Percentiles rank a stretch among this genome's conserved stretches.
These are phyloP conservation scores for Pogonocichla stellata DNA, from an alignment of 2,113 vertebrate genomes.

Conservation along the genomic window DNA sequence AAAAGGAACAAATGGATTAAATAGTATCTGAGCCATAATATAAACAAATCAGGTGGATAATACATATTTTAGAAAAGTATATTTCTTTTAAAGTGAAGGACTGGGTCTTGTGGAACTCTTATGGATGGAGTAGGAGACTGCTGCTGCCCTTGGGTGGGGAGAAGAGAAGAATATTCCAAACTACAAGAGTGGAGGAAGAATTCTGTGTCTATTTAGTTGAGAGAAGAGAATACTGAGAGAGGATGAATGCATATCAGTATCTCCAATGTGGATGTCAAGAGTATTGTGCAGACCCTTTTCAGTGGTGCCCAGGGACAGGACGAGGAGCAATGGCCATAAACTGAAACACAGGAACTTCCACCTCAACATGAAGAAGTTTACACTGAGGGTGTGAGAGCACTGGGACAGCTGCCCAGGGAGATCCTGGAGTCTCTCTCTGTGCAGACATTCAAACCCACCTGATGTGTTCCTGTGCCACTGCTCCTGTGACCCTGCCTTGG, in stretches of 20 bases:
- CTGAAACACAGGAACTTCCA: neutral
- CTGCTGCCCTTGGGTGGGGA: neutral
- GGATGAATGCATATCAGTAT: neutral
- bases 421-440: neutral
- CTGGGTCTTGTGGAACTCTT: neutral
- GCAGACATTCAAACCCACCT: neutral
- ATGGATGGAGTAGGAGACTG: neutral
- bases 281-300: too few relatives aligned
- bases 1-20: neutral
- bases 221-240: neutral
- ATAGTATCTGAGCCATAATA: neutral
- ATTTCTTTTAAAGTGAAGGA: neutral
- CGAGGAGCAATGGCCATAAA: rapidly evolving
- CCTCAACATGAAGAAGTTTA: neutral
- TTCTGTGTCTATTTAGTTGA: rapidly evolving
- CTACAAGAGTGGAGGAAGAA: neutral
- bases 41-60: neutral
- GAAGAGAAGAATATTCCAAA: neutral
- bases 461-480: neutral
- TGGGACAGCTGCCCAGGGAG: neutral
- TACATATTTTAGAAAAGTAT: neutral
- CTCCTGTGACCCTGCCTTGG: neutral
- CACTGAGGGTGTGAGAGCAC: neutral
- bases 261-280: neutral
- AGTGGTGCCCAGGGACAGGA: neutral